Percentiles rank a stretch among this genome's conserved stretches.
These are phyloP conservation scores for Ophion obscuratus DNA, from an alignment of 2,888 invertebrate genomes.

Conservation along the genomic window DNA sequence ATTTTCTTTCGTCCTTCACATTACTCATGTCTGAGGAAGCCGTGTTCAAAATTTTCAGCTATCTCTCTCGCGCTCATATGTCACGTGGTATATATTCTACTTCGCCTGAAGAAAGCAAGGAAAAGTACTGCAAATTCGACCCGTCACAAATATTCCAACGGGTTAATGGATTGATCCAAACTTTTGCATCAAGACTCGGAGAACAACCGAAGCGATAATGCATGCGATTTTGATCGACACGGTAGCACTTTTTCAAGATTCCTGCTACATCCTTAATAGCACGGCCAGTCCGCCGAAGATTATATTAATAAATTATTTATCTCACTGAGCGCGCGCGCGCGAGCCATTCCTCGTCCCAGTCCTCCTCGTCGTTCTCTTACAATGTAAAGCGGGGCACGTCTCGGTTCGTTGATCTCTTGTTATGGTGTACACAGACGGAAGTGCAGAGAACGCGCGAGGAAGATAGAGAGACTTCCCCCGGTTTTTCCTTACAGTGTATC, in stretches of 20 bases:
- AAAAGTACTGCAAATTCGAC: background rate
- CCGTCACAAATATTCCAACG: background rate
- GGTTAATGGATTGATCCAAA: background rate
- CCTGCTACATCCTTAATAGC: background rate
- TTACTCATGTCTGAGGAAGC: no score
- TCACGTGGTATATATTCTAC: no score
- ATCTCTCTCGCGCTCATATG: no score
- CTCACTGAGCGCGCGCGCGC: background rate
- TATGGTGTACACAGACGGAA: conserved; percentile 54
- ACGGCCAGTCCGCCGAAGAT: background rate
- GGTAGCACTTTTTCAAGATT: background rate
- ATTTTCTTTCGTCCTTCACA: no score
- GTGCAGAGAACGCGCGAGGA: conserved; percentile 30
- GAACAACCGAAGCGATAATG: background rate
- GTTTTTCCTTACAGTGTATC: conserved; percentile 43
- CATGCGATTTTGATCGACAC: background rate
- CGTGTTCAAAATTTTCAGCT: no score
- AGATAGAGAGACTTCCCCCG: conserved; percentile 27
- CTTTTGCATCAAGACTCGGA: background rate
- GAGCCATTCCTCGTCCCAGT: conserved; percentile 23
- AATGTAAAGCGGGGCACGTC: conserved; percentile 36
- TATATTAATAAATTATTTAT: conserved; percentile 18
- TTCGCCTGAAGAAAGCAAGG: background rate
- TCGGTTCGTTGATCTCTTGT: conserved; percentile 63
- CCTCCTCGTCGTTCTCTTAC: conserved; percentile 20